These are phyloP conservation scores for Tinea semifulvella DNA, from an alignment of 2,888 invertebrate species.

Conservation along the genomic window DNA sequence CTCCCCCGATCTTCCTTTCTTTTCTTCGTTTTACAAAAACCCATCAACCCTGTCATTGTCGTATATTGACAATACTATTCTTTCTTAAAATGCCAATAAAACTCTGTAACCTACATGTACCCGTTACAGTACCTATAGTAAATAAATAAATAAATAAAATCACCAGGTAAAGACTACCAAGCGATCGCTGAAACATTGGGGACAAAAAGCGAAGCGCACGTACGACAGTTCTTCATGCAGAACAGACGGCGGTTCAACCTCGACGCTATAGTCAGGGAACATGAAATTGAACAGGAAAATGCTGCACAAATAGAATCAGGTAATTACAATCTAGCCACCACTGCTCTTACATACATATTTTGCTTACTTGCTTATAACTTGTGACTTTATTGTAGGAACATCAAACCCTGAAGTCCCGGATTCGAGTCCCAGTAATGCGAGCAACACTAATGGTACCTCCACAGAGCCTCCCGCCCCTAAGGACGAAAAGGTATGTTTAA, in stretches of 20 bases:
- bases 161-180: conserved; percentile 81
- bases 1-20: too few species aligned
- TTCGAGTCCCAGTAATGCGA: conserved; percentile 36
- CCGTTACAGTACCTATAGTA: too few species aligned
- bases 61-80: too few species aligned
- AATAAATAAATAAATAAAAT: too few species aligned
- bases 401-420: conserved; percentile 36
- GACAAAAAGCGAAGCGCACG: conserved; percentile 93
- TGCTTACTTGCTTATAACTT: background rate
- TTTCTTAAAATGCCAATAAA: too few species aligned
- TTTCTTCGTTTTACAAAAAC: too few species aligned
- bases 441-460: conserved; percentile 50
- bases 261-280: conserved; percentile 86
- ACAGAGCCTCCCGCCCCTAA: conserved; percentile 44
- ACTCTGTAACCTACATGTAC: too few species aligned
- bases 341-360: background rate
- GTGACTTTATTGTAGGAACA: conserved; percentile 28
- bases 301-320: conserved; percentile 56
- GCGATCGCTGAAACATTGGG: conserved; percentile 95
- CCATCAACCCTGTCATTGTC: too few species aligned
- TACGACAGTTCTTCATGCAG: conserved; percentile 91
- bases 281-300: conserved; percentile 79
- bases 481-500: conserved; percentile 46
- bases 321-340: too few species aligned
- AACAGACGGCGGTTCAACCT: conserved; percentile 90